These are phyloP conservation scores for Seladonia tumulorum DNA, from an alignment of 2,888 invertebrate species.

Conservation along the genomic window DNA sequence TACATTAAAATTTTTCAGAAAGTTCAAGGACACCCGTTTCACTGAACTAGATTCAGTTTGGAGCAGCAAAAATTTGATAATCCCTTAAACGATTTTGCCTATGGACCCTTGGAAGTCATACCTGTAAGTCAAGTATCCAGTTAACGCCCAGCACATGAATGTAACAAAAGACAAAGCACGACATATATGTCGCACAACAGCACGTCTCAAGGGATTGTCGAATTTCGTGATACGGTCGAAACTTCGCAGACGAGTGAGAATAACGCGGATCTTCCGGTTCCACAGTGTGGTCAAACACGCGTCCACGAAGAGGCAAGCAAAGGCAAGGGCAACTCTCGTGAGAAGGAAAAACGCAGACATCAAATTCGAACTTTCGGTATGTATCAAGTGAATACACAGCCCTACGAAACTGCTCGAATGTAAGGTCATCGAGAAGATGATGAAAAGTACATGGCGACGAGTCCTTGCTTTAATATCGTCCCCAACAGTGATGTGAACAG, in stretches of 20 bases:
- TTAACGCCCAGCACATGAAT: conserved; percentile 60
- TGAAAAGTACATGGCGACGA: conserved; percentile 61
- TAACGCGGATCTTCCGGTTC: conserved; percentile 64
- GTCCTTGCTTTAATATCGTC: conserved; percentile 63
- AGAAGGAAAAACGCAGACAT: conserved; percentile 57
- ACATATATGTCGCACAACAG: conserved; percentile 31
- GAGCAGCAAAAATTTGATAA: no score
- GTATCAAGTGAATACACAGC: conserved; percentile 57
- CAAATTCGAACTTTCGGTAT: conserved; percentile 25
- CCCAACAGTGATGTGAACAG: conserved; percentile 56
- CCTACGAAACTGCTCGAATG: conserved; percentile 35
- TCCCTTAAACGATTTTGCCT: not conserved
- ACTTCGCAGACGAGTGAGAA: conserved; percentile 60
- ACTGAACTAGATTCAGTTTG: no score
- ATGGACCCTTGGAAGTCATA: conserved; percentile 37
- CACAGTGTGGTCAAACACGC: conserved; percentile 54
- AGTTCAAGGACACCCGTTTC: no score
- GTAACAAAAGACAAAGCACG: conserved; percentile 29
- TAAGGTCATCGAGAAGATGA: conserved; percentile 39
- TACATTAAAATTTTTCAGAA: no score
- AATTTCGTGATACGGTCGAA: conserved; percentile 66
- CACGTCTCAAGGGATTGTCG: not conserved
- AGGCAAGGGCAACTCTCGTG: conserved; percentile 60
- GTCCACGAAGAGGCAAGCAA: conserved; percentile 65
- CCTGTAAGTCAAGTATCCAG: conserved; percentile 69